Percentiles rank a stretch among this genome's conserved stretches.
phyloP scores from a whole-genome alignment of 2,888 invertebrate species.

The Tanaodytes sp. region DNA sequence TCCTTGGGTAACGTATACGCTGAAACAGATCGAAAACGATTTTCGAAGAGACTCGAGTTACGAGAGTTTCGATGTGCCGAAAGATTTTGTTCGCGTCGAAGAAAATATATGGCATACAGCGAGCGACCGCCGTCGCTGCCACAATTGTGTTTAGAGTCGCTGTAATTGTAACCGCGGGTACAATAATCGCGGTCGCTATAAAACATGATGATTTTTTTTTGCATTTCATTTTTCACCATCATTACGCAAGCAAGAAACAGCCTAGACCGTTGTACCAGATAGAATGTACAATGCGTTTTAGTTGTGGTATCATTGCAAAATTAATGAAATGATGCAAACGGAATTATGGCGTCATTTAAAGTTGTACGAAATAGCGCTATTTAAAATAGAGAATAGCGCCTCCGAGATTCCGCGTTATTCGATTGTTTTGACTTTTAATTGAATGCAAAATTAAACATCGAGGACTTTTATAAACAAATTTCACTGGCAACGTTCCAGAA shows the following conservation, averaged over 20 bases:
- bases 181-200: constrained; percentile 39
- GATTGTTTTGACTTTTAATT: constrained; percentile 41
- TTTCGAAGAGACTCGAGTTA: constrained; percentile 6
- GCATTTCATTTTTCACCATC: constrained; percentile 19
- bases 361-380: constrained; percentile 20
- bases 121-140: constrained; percentile 38
- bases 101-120: constrained; percentile 32
- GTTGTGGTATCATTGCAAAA: constrained; percentile 41
- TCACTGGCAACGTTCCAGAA: too few species aligned
- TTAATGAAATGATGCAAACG: constrained; percentile 49
- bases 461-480: too few species aligned
- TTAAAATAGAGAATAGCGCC: constrained; percentile 23
- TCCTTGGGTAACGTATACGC: not conserved
- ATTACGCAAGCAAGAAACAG: constrained; percentile 40
- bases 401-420: constrained; percentile 31
- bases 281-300: constrained; percentile 44
- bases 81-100: constrained; percentile 21
- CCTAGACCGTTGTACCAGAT: constrained; percentile 27
- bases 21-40: not conserved
- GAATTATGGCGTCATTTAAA: constrained; percentile 40
- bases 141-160: constrained; percentile 44
- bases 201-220: constrained; percentile 40
- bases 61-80: constrained; percentile 3
- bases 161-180: constrained; percentile 41
- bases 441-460: constrained; percentile 8